Base-by-base conservation (phyloP, 1,140 invertebrate genomes). In the Euwallacea fornicatus region DNA sequence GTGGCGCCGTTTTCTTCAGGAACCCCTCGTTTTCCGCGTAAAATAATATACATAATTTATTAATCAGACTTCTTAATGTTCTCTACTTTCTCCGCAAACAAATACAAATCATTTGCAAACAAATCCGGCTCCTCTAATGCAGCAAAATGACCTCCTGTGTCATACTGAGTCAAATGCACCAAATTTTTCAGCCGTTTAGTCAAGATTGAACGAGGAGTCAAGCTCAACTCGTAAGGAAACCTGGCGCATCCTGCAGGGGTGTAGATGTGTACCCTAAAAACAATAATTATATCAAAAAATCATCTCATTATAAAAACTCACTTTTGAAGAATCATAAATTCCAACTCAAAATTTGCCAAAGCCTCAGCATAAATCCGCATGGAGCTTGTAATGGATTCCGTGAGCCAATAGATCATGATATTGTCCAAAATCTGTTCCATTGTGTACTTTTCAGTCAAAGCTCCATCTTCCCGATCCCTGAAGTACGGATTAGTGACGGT, bases 321-420 rank as follows among this genome's bases (percentile, higher is more conserved):
- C 46, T 13, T 42, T 50, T n/a, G 7, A 43, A 13, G 61, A 78
- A 56, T 7, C 84, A 7, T 75, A 77, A 8, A 11, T 6, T 50
- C 46, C 13, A 11, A 6, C 2, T 13, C 9, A 50, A 11, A 50
- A 50, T 56, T 56, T 10, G 59, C 82, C 56, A 88, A 84, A 0
- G 76, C 81, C 79, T 95, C 93, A 0, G 89, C 83, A 76, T 95
- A 96, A 7, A 94, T 81, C 64, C 94, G 84, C 76, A 88, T 83
- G 0, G 92, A 91, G 0, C 91, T 90, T 0, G 91, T 92, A 2
- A 95, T 91, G 0, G 88, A 88, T 69, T 88, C 88, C 0, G 89
- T 89, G 0, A 89, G 77, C 89, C 93, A 97, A 80, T 96, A 97
- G 42, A 96, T 81, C 91, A 95, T 96, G 0, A 97, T 78, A 78